These are phyloP conservation scores for Mobula birostris DNA, from an alignment of 2,113 vertebrate species.

Conservation along the genomic window DNA sequence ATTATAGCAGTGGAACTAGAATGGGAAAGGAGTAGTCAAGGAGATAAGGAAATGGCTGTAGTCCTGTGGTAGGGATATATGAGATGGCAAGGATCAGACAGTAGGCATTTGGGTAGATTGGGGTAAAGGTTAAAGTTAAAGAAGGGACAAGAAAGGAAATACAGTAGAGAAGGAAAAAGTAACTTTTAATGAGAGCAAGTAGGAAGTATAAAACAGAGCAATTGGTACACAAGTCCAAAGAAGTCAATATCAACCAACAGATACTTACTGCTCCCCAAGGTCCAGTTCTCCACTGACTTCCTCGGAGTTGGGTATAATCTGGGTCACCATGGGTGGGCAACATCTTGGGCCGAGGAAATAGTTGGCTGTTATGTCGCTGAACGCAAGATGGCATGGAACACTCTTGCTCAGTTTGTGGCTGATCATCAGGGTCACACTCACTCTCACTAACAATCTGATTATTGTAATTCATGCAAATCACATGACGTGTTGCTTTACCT, in stretches of 20 bases:
- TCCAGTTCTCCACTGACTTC: constrained; percentile 88
- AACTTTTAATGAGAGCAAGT: not conserved
- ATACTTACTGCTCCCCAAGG: constrained; percentile 94
- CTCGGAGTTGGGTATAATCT: constrained; percentile 50
- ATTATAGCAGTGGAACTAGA: not conserved
- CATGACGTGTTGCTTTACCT: constrained; percentile 82
- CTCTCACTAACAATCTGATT: constrained; percentile 74
- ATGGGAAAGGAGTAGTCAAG: not conserved
- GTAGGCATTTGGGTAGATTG: not conserved
- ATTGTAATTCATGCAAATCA: constrained; percentile 80
- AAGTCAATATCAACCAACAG: not conserved
- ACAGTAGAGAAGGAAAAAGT: not conserved
- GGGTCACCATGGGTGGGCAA: constrained; percentile 48
- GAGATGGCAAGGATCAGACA: not conserved
- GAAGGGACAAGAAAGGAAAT: not conserved
- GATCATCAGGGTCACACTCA: constrained; percentile 82
- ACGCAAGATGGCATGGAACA: constrained; percentile 81
- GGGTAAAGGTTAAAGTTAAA: not conserved
- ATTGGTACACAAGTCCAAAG: not conserved
- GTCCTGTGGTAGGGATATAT: not conserved
- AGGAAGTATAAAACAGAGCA: not conserved
- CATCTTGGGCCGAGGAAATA: constrained; percentile 57
- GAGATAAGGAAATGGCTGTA: not conserved
- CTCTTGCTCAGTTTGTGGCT: constrained; percentile 77
- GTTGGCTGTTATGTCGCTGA: constrained; percentile 45